Percentiles rank a stretch among this genome's conserved stretches.
Conservation (phyloP, 1,140 invertebrate species). For the Sitodiplosis mosellana region DNA sequence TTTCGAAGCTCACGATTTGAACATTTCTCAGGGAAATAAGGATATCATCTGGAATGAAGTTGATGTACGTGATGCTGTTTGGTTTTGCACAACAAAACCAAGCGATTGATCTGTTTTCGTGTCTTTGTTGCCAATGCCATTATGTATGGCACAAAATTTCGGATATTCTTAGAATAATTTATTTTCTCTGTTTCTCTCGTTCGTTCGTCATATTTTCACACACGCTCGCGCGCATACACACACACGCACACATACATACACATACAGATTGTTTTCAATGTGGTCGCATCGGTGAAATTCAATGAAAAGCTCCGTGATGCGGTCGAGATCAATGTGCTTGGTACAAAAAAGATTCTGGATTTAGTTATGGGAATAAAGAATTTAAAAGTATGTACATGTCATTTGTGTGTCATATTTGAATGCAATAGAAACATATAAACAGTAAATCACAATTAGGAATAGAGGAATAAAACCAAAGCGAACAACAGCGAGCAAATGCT, state of each 20-base stretch:
- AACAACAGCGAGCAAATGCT: background rate
- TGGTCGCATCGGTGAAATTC: conserved; percentile 77
- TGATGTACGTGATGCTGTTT: conserved; percentile 9
- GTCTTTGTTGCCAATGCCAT: too few species aligned
- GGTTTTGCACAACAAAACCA: background rate
- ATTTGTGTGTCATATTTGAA: too few species aligned
- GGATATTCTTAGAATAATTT: background rate
- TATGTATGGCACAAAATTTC: too few species aligned
- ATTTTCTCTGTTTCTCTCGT: background rate
- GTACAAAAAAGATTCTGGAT: conserved; percentile 35
- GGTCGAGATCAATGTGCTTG: conserved; percentile 38
- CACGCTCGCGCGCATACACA: conserved; percentile 22
- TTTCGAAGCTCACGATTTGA: conserved; percentile 59
- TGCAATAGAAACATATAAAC: too few species aligned
- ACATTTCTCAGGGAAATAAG: conserved; percentile 30
- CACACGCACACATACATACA: too few species aligned
- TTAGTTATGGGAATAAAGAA: conserved; percentile 42
- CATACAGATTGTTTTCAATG: conserved; percentile 68
- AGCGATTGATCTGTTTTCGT: too few species aligned
- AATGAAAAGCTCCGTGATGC: conserved; percentile 55
- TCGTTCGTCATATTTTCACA: background rate
- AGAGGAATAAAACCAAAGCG: too few species aligned
- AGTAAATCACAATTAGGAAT: too few species aligned
- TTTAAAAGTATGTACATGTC: conserved; percentile 32
- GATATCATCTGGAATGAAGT: conserved; percentile 21